phyloP scores from a whole-genome alignment of 1,140 invertebrate species.

The Xylocopa sonorina region DNA sequence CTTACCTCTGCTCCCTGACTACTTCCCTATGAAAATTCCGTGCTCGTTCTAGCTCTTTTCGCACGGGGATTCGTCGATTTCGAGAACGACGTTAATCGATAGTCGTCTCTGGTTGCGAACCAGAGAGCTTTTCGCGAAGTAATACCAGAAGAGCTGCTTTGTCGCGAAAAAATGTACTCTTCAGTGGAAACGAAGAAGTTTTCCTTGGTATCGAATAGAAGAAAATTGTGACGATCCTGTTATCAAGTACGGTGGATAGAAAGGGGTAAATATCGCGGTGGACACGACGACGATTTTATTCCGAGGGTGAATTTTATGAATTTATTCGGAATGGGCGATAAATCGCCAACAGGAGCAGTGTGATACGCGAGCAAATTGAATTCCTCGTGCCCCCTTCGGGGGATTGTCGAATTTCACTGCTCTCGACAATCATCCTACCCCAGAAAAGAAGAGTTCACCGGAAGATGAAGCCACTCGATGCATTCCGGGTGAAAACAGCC shows the following conservation, averaged over 20 bases:
- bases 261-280: no score
- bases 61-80: neutral
- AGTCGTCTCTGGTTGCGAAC: neutral
- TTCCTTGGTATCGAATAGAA: neutral
- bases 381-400: neutral
- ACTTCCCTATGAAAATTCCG: constrained; percentile 7
- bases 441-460: neutral
- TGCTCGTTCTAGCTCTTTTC: neutral
- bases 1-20: neutral
- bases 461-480: neutral
- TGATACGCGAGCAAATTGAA: constrained; percentile 26
- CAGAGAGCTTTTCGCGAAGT: neutral
- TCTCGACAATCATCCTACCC: constrained; percentile 26
- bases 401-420: neutral
- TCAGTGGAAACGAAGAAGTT: neutral
- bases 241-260: no score
- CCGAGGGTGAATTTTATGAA: neutral
- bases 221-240: neutral
- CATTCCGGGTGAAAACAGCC: constrained; percentile 45
- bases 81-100: neutral
- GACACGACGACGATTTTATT: constrained; percentile 13
- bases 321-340: constrained; percentile 47
- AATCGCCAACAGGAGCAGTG: constrained; percentile 9
- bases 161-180: neutral
- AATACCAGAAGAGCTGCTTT: constrained; percentile 1